Evolutionary conservation across 2,888 invertebrate genomes (phyloP), one percentile per base, ranked within the genome.

Genomic region (Coenonympha arcania): DNA sequence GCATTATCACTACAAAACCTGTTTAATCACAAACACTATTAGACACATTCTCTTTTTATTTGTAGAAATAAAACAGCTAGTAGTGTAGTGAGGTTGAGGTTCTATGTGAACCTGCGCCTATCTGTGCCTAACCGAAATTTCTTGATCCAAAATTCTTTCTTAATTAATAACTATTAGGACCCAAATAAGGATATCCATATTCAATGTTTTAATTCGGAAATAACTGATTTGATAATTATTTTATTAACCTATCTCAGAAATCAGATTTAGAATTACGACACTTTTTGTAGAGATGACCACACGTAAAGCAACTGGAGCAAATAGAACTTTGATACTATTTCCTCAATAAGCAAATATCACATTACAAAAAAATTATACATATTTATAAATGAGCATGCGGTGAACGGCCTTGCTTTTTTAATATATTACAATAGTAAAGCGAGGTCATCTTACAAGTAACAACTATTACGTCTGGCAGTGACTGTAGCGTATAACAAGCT

Each of bases 341-440:
- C n/a, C 44, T 11, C 19, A 33, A 44, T 37, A 28, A 28, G 28
- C 5, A 28, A 37, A 37, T 50, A 31, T 37, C 9, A 18, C 20
- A 11, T 42, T 48, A 47, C 24, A 41, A 45, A 46, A 56, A 13
- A 56, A 3, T 40, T 26, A 13, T 57, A 54, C 33, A 49, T 52
- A 54, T 55, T 57, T 64, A 60, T 61, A 50, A 33, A 56, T 48
- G 49, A 50, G 56, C 58, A 54, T 55, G 59, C 59, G 61, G 59
- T 59, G 50, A 56, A 56, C 62, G 73, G 70, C 78, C 78, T 78
- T 76, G 77, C 65, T 54, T 55, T 58, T 56, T 61, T 58, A 63
- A 67, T 65, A 67, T 73, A 68, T 71, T 69, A 74, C 75, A 73
- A 74, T 75, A 63, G 56, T 57, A 57, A 76, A 73, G 76, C 71